Conservation (phyloP, 2,888 invertebrate genomes). For the Cosmia pyralina region DNA sequence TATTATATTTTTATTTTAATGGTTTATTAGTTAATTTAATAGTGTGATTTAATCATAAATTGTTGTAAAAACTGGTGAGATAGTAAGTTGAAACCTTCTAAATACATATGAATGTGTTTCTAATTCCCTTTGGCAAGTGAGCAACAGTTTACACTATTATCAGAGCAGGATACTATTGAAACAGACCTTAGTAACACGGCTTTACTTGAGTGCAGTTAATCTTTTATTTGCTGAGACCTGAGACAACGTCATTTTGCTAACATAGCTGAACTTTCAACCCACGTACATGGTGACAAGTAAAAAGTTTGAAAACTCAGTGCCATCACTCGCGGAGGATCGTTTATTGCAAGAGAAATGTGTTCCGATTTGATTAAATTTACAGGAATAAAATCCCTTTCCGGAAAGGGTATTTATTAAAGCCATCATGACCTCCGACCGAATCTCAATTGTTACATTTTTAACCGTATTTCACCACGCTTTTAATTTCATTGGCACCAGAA, state of each 20-base stretch:
- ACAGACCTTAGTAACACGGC: too few species aligned
- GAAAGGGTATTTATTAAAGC: conserved; percentile 31
- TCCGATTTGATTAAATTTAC: conserved; percentile 3
- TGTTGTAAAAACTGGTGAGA: too few species aligned
- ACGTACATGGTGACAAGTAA: neutral
- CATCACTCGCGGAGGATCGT: neutral
- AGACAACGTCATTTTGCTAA: neutral
- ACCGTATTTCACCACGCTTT: conserved; percentile 14
- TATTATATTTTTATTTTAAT: too few species aligned
- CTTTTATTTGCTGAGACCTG: neutral
- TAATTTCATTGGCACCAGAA: conserved; percentile 22
- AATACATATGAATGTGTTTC: too few species aligned
- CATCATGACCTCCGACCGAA: neutral
- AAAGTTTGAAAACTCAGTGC: neutral
- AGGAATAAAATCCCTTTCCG: conserved; percentile 17
- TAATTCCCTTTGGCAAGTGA: too few species aligned
- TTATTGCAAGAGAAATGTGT: neutral
- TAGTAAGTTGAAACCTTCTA: too few species aligned
- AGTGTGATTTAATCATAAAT: too few species aligned
- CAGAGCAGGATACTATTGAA: too few species aligned
- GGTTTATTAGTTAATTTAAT: too few species aligned
- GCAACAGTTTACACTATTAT: too few species aligned
- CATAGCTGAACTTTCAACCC: neutral
- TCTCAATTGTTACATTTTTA: neutral
- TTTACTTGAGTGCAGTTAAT: neutral